A percentile compares a stretch with the other conserved stretches of the same genome.
Conservation (phyloP, 2,113 vertebrate genomes). For the Poecile atricapillus region DNA sequence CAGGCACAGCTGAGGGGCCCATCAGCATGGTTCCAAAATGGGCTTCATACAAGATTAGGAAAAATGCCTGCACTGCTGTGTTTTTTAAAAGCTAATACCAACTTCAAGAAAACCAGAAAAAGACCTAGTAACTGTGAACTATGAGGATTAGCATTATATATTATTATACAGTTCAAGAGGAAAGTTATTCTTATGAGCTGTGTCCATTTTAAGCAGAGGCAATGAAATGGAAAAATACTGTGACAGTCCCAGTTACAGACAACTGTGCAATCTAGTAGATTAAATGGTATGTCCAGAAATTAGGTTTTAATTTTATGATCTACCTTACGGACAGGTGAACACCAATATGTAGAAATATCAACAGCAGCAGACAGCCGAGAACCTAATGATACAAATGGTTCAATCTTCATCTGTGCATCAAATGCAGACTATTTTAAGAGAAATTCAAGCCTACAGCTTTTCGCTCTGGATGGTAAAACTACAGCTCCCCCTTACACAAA, state of each 20-base stretch:
- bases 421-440: background rate
- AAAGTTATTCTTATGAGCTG: accelerated
- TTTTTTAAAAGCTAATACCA: background rate
- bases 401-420: background rate
- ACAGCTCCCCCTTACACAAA: background rate
- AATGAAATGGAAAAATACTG: background rate
- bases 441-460: background rate
- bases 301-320: background rate
- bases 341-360: background rate
- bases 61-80: background rate
- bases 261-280: background rate
- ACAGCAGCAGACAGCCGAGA: background rate
- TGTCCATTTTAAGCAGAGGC: background rate
- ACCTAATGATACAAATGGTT: background rate
- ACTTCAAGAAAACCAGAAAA: background rate
- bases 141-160: background rate
- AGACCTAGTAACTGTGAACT: background rate
- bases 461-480: background rate
- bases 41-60: accelerated
- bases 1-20: background rate
- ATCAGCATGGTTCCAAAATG: background rate
- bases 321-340: background rate
- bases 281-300: background rate
- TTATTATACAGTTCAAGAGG: background rate
- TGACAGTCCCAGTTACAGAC: background rate